Conservation (phyloP, 2,113 vertebrate species). For the Tetraodon nigroviridis region DNA sequence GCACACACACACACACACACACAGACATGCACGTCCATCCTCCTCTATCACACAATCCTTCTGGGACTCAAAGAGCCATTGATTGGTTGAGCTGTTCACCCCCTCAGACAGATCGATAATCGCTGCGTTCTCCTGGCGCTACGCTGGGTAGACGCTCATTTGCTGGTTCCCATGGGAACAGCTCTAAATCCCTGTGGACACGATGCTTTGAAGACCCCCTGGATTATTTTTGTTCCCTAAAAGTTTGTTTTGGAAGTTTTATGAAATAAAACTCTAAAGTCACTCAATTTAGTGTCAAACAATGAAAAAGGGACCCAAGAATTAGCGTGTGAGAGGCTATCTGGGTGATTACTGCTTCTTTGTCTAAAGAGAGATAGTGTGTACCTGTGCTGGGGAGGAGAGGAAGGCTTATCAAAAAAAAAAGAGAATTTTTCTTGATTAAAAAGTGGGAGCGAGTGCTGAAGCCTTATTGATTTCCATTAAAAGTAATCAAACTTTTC, state of each 20-base stretch:
- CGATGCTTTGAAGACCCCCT: conserved; percentile 34
- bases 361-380: conserved; percentile 26
- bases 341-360: conserved; percentile 39
- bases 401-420: conserved; percentile 30
- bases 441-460: conserved; percentile 60
- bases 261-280: conserved; percentile 30
- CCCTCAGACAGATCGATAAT: conserved; percentile 69
- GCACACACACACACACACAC: neutral
- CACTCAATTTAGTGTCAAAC: conserved; percentile 25
- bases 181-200: conserved; percentile 40
- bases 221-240: conserved; percentile 16
- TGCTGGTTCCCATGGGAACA: conserved; percentile 67
- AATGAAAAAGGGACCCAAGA: conserved; percentile 32
- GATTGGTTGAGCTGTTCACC: conserved; percentile 71
- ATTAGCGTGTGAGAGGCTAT: conserved; percentile 9
- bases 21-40: conserved; percentile 9
- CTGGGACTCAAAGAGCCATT: conserved; percentile 63
- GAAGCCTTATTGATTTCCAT: conserved; percentile 78
- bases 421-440: conserved; percentile 76
- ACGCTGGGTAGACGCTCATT: conserved; percentile 57
- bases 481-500: conserved; percentile 78
- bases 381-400: neutral
- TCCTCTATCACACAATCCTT: conserved; percentile 52
- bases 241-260: conserved; percentile 53
- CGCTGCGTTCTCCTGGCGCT: conserved; percentile 54